Conservation (phyloP, 2,888 invertebrate species). For the Dysmachus trigonus region DNA sequence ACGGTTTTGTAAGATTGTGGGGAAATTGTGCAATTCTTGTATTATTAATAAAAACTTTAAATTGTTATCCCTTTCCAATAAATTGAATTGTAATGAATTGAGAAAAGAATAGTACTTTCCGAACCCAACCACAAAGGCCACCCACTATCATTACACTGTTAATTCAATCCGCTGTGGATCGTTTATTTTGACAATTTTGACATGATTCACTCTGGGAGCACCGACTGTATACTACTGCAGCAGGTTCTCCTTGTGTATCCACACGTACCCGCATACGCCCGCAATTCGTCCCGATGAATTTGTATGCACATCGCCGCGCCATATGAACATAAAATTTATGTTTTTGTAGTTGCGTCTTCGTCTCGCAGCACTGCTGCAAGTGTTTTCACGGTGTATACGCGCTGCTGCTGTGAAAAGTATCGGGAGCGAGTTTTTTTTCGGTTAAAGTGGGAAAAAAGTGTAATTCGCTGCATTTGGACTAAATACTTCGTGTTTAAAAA, state of each 20-base stretch:
- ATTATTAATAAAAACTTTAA: too few relatives aligned
- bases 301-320: background rate
- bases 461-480: constrained; percentile 22
- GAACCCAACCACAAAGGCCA: background rate
- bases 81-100: too few relatives aligned
- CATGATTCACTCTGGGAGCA: background rate
- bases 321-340: constrained; percentile 11
- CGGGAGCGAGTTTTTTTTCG: constrained; percentile 26
- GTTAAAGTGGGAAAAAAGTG: constrained; percentile 1
- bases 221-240: background rate
- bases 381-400: constrained; percentile 1
- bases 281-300: background rate
- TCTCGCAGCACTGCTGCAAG: background rate
- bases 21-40: too few relatives aligned
- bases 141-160: background rate
- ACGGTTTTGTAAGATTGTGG: too few relatives aligned
- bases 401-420: constrained; percentile 24
- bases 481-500: constrained; percentile 12
- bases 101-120: background rate
- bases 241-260: background rate
- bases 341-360: constrained; percentile 35
- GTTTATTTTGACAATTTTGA: constrained; percentile 9
- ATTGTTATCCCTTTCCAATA: too few relatives aligned
- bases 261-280: background rate
- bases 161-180: background rate